Evolutionary conservation across 2,888 invertebrate genomes (phyloP).

Genomic region (Mamestra brassicae): DNA sequence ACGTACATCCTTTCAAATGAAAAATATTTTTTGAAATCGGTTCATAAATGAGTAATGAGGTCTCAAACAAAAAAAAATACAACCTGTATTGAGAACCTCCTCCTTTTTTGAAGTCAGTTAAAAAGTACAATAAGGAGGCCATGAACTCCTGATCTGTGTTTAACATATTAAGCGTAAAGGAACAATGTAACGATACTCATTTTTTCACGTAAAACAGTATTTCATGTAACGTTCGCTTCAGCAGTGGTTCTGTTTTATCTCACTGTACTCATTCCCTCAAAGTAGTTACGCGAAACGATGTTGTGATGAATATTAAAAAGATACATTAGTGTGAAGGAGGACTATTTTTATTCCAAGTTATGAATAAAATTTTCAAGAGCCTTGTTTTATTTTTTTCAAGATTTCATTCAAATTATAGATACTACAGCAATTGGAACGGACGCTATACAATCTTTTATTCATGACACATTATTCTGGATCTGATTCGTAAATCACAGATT

Average conservation of each 20-base stretch:
- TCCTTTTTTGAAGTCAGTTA: no score
- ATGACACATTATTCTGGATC: constrained; percentile 54
- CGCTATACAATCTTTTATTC: constrained; percentile 70
- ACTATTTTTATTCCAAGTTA: constrained; percentile 21
- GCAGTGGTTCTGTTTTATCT: background rate
- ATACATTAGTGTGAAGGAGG: constrained; percentile 7
- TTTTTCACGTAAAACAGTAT: background rate
- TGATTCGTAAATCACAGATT: constrained; percentile 42
- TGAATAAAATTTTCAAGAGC: constrained; percentile 24
- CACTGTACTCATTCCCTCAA: background rate
- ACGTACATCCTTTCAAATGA: no score
- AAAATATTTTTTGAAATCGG: no score
- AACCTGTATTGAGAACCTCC: no score
- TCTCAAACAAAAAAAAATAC: no score
- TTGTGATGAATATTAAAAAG: constrained; percentile 13
- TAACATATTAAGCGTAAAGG: background rate
- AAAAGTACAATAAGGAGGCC: background rate
- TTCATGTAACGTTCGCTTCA: background rate
- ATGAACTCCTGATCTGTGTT: background rate
- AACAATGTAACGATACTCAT: background rate
- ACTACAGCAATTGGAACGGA: constrained; percentile 65
- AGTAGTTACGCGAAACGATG: background rate
- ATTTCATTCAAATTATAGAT: constrained; percentile 68
- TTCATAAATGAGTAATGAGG: no score
- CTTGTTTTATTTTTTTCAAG: constrained; percentile 16